Evolutionary conservation across 2,113 vertebrate genomes (phyloP).

Genomic region (Dromas ardeola): DNA sequence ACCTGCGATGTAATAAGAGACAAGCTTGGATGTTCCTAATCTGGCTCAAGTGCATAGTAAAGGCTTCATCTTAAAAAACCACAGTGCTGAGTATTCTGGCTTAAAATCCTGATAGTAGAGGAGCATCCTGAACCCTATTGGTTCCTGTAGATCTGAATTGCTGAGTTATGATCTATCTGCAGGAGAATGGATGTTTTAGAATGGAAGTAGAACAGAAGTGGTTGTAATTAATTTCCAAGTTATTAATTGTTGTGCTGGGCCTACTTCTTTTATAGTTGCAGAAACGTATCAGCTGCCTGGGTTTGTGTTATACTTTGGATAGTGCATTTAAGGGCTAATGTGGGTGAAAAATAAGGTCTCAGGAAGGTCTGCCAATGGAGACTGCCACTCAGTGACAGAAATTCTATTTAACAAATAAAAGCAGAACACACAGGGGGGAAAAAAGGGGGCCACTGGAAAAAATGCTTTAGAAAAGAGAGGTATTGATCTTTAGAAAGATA

Average conservation of each 20-base stretch:
- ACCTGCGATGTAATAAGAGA: accelerated
- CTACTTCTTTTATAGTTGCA: neutral
- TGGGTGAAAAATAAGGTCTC: neutral
- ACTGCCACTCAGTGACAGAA: neutral
- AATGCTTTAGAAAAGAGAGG: neutral
- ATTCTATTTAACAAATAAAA: neutral
- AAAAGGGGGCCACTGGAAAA: neutral
- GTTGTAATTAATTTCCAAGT: neutral
- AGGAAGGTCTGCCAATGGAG: neutral
- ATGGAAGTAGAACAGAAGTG: neutral
- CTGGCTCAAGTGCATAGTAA: neutral
- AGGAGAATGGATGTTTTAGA: neutral
- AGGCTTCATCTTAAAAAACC: neutral
- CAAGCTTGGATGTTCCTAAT: neutral
- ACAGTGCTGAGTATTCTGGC: neutral
- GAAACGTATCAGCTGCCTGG: neutral
- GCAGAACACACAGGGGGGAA: neutral
- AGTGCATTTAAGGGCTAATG: neutral
- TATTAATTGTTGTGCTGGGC: neutral
- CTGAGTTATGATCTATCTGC: neutral
- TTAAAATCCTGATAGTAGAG: neutral
- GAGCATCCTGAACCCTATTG: neutral
- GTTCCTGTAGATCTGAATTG: neutral
- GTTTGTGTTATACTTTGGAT: neutral
- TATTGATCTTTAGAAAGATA: neutral